These are phyloP conservation scores for Galerucella calmariensis DNA, from an alignment of 2,888 invertebrate species.

Conservation along the genomic window DNA sequence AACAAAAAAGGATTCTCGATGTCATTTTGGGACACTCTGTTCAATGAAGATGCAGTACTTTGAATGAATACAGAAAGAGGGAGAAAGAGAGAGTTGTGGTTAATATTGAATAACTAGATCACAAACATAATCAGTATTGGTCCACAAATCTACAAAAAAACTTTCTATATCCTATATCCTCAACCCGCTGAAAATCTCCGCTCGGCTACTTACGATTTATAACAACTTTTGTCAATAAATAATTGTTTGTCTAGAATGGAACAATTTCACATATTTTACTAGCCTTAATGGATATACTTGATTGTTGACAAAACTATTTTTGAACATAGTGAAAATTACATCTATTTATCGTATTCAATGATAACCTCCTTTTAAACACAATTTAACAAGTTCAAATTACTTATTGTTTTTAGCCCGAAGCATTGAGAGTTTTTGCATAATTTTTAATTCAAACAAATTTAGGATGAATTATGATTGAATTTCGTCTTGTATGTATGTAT, in stretches of 20 bases:
- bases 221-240: neutral
- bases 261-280: neutral
- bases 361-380: neutral
- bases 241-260: conserved; percentile 2
- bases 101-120: neutral
- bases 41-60: no score
- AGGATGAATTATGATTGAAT: no score
- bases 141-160: neutral
- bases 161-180: neutral
- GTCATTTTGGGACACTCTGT: no score
- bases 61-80: no score
- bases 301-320: neutral
- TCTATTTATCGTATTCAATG: neutral
- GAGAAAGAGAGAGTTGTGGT: no score
- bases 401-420: no score
- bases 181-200: neutral
- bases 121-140: neutral
- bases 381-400: no score
- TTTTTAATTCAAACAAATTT: no score
- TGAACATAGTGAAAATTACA: conserved; percentile 1
- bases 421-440: no score
- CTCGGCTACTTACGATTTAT: neutral
- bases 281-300: neutral
- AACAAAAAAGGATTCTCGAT: no score
- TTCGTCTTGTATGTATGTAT: no score